Evolutionary conservation across 2,888 invertebrate genomes (phyloP), one percentile per base, ranked within the genome.

Genomic region (Nomada fabriciana): DNA sequence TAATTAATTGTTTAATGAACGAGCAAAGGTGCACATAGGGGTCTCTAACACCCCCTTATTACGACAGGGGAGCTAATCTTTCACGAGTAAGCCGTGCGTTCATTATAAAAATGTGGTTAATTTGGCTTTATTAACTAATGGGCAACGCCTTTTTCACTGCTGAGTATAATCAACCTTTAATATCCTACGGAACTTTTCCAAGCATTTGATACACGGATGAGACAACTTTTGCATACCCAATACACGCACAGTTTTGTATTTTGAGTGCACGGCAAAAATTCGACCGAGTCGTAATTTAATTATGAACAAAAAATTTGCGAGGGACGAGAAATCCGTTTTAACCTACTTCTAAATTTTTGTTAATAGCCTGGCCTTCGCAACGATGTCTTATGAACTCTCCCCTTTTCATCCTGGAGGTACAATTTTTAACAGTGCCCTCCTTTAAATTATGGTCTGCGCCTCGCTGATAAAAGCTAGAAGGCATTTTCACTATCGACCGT

Each of bases 371-470:
- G 55, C 73, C 72, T 80, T 76, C 72, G 29, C 57, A 75, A 77
- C 76, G 80, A 81, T 78, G 65, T 80, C 71, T 59, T 77, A 18
- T 13, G 70, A 59, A 67, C 55, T 76, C 79, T 55, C 23, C 23
- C 11, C 13, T 23, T 25, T 67, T 61, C 53, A 61, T 23, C 76
- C 57, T 52, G 23, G 15, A 52, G 65, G 64, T 36, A 36, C 36
- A 68, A 67, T 84, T 79, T 86, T 84, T 79, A 85, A 86, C 78
- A 85, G 80, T 71, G 75, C 59, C 63, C 36, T 10, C 78, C 80
- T 67, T 85, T 80, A 84, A 86, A 86, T 86, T 86, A 86, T 84
- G 86, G 2, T 72, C 84, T 84, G 86, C 69, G 55, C 69, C 29
- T 23, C 64, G 64, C 80, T 76, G 86, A 86, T 86, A 86, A 86